These are phyloP conservation scores for Plebejus argus DNA, from an alignment of 2,888 invertebrate species.

Conservation along the genomic window DNA sequence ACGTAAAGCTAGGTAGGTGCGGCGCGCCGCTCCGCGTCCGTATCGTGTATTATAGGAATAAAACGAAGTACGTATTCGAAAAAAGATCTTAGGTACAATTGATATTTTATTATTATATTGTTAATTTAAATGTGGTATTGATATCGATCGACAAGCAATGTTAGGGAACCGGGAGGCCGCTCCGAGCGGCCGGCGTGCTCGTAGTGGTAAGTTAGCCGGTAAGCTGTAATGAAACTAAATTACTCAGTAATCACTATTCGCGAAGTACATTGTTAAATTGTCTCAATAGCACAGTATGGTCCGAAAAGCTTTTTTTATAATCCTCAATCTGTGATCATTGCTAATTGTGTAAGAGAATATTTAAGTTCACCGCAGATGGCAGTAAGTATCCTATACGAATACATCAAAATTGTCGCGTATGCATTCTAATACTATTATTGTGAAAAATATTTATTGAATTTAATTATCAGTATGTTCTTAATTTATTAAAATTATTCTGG, in stretches of 20 bases:
- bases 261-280: constrained; percentile 75
- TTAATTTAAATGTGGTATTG: constrained; percentile 79
- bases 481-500: constrained; percentile 77
- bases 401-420: constrained; percentile 66
- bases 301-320: constrained; percentile 77
- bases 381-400: constrained; percentile 56
- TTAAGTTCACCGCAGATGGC: constrained; percentile 69
- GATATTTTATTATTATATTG: constrained; percentile 78
- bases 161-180: constrained; percentile 65
- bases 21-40: constrained; percentile 47
- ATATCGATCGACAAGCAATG: constrained; percentile 78
- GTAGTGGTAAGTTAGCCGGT: constrained; percentile 75
- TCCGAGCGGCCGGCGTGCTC: constrained; percentile 68
- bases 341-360: constrained; percentile 76
- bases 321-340: constrained; percentile 80
- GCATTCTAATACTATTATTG: constrained; percentile 68
- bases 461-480: constrained; percentile 73
- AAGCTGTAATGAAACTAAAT: constrained; percentile 78
- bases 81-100: constrained; percentile 81
- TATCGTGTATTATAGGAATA: constrained; percentile 67
- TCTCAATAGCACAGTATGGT: constrained; percentile 79
- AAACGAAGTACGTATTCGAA: constrained; percentile 73
- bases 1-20: constrained; percentile 55
- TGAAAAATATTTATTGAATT: constrained; percentile 78
- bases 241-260: constrained; percentile 78